Evolutionary conservation across 2,797 vertebrate genomes (phyloP).

Genomic region (Fistularia tabacaria): DNA sequence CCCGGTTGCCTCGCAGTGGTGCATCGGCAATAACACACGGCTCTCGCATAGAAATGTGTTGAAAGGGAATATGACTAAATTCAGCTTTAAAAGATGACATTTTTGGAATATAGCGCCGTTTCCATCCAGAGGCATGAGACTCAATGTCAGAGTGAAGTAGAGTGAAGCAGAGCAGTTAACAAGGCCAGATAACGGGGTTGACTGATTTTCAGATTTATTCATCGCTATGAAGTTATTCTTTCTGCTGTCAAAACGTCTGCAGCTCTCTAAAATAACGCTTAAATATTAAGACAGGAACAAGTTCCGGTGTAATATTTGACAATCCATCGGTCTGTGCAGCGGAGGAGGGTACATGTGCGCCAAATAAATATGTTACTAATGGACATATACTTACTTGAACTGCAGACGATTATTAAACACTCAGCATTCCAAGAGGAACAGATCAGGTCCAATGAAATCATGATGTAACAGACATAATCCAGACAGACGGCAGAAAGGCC

Average conservation of each 20-base stretch:
- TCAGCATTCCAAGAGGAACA: no score
- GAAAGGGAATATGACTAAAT: conserved; percentile 13
- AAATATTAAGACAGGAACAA: conserved; percentile 7
- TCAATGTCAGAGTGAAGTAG: no score
- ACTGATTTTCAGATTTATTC: conserved; percentile 36
- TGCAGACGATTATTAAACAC: no score
- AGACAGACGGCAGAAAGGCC: no score
- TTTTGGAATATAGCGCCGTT: no score
- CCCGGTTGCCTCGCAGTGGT: conserved; percentile 7
- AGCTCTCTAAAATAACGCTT: conserved; percentile 17
- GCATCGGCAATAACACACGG: not conserved
- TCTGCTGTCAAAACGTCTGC: conserved; percentile 24
- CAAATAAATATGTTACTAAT: no score
- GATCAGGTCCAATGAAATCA: no score
- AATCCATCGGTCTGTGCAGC: no score
- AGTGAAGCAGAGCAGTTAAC: conserved; percentile 8
- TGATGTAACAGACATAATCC: no score
- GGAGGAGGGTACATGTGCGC: no score
- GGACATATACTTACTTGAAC: no score
- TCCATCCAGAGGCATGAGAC: conserved; percentile 22
- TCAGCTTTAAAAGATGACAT: no score
- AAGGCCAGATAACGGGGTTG: conserved; percentile 21
- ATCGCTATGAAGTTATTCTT: conserved; percentile 32
- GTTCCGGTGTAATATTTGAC: not conserved
- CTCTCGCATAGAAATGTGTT: not conserved